Evolutionary conservation across 2,888 invertebrate genomes (phyloP), one percentile per base, ranked within the genome.

Genomic region (Clistopyga incitator): DNA sequence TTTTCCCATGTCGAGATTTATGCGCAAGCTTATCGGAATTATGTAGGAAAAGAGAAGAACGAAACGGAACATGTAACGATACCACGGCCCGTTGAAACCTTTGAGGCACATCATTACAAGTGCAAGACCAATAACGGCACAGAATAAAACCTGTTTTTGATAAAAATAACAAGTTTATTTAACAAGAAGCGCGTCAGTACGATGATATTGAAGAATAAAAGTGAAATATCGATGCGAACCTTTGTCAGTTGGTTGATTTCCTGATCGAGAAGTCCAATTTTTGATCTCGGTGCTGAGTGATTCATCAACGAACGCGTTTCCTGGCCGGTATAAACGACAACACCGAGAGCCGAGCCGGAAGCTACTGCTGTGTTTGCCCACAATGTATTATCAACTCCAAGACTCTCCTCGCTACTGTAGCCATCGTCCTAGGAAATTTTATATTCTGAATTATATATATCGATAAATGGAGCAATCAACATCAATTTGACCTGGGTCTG

Each of bases 351-450:
- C 86, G 98, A 97, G 23, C 99, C 99, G 1, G 98, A 99, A 0
- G 99, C 99, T 15, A 99, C 96, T 0, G 99, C 99, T 72, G 99
- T 99, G 88, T 99, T 99, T 4, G 99, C 98, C 99, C 99, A 99
- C 76, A 99, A 93, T 0, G 99, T 99, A 92, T 99, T 99, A 93
- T 99, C 99, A 34, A 99, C 97, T 89, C 97, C 97, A 78, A 99
- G 95, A 64, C 98, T 97, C 88, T 98, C 98, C 90, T 96, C 96
- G 52, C 95, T 95, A 13, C 94, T 94, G 65, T 93, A 93, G 75
- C 95, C 95, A 91, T 96, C 96, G 89, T 95, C 94, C 83, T 83
- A 64, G 61, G 78, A 56, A 84, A 65, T 67, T 82, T 79, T 65
- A 6, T 10, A 82, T 15, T 78, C 20, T 64, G 10, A 11, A 10